Evolutionary conservation across 2,888 invertebrate species (phyloP).

Genomic region (Hypsopygia costalis): DNA sequence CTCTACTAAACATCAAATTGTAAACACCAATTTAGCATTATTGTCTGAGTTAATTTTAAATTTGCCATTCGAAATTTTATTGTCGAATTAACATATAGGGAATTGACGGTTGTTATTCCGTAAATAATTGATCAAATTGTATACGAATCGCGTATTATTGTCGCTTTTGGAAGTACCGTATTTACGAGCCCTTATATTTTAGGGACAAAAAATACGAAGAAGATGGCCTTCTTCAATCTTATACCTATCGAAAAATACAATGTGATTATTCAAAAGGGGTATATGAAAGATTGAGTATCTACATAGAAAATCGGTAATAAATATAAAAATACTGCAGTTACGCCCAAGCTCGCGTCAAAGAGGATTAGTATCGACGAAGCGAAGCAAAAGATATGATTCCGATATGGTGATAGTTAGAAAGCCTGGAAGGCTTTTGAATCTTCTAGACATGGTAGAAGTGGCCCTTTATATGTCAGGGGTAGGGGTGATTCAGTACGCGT

Average conservation of each 20-base stretch:
- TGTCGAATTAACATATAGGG: slow-evolving; percentile 46
- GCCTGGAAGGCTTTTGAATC: slow-evolving; percentile 14
- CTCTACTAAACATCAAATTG: slow-evolving; percentile 54
- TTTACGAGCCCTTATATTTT: slow-evolving; percentile 17
- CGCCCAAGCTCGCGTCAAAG: slow-evolving; percentile 27
- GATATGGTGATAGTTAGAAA: slow-evolving; percentile 47
- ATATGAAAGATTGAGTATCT: slow-evolving; percentile 54
- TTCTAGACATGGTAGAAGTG: slow-evolving; percentile 38
- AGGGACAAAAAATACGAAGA: slow-evolving; percentile 30
- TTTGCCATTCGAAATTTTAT: slow-evolving; percentile 36
- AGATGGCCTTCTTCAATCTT: slow-evolving; percentile 40
- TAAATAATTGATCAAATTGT: slow-evolving; percentile 62
- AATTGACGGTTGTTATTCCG: slow-evolving; percentile 59
- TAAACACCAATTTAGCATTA: slow-evolving; percentile 36
- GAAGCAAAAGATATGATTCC: slow-evolving; percentile 70
- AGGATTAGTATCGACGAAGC: slow-evolving; percentile 44
- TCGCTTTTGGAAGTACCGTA: slow-evolving; percentile 45
- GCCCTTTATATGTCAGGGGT: slow-evolving; percentile 31
- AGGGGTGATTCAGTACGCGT: slow-evolving; percentile 52
- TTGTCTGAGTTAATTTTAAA: slow-evolving; percentile 16
- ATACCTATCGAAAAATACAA: slow-evolving; percentile 70
- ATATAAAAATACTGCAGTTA: slow-evolving; percentile 62
- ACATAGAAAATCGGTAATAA: slow-evolving; percentile 55
- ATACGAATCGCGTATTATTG: slow-evolving; percentile 56
- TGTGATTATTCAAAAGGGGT: slow-evolving; percentile 54